Base-by-base conservation (phyloP, 2,797 vertebrate genomes). In the Macrochelys suwanniensis region DNA sequence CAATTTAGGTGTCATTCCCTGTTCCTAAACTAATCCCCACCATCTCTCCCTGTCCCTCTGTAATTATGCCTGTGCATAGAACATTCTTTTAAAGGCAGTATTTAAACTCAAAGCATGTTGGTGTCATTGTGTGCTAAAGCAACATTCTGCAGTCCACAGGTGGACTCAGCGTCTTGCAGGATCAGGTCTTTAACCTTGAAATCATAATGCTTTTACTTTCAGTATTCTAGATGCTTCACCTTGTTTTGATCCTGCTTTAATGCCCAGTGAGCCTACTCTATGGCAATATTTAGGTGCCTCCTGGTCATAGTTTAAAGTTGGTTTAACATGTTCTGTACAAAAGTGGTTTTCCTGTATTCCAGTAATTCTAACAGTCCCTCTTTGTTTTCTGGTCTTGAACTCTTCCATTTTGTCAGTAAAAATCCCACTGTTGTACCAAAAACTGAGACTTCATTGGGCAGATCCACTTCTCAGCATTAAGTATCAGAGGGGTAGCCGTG, bases 241-340 rank as follows among this genome's bases (percentile, higher is more conserved):
- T 85, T 93, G 57, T 77, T 92, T 87, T 49, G 76, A 65, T 92
- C 78, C 82, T 0, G 1, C 65, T 77, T 49, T 21, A n/a, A 83
- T 86, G 83, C 83, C 92, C 94, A 89, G 47, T 93, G 85, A 79
- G 49, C 86, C 82, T n/a, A n/a, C 93, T 95, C 57, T 68, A 81
- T 82, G 61, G 45, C 83, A 95, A 92, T 88, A 91, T 89, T 93
- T 85, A 93, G 82, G 51, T 95, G 88, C 89, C 88, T 95, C 45
- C 88, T 84, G 84, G 89, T 96, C 89, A 56, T 86, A 76, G 78
- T 80, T 93, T 92, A 88, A 95, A 90, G 84, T 88, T 82, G 7
- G 78, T 96, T 95, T 53, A 84, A 89, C 78, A 3, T 95, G 94
- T 96, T 78, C 79, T 92, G 31, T 59, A 16, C 56, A 89, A 2